Percentiles rank a stretch among this genome's conserved stretches.
phyloP scores from a whole-genome alignment of 2,888 invertebrate species.

The Amphipyra berbera region DNA sequence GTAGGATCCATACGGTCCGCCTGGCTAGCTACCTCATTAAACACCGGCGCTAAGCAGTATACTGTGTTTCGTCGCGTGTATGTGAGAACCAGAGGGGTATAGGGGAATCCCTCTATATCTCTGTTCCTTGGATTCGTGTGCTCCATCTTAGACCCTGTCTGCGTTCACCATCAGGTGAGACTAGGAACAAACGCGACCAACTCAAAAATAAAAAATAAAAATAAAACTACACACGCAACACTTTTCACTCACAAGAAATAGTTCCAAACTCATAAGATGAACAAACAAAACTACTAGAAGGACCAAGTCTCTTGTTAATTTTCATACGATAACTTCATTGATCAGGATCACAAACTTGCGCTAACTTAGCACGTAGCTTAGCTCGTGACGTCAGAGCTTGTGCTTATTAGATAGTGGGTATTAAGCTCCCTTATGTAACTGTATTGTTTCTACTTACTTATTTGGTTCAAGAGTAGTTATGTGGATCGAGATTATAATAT shows the following conservation, averaged over 20 bases:
- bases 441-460: constrained; percentile 27
- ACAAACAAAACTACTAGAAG: constrained; percentile 27
- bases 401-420: constrained; percentile 39
- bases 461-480: constrained; percentile 11
- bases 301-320: constrained; percentile 42
- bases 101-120: no score
- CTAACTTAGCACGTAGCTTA: constrained; percentile 39
- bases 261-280: constrained; percentile 4
- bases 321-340: constrained; percentile 49
- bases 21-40: no score
- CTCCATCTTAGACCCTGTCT: no score
- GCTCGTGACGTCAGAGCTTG: constrained; percentile 28
- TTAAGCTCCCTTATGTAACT: constrained; percentile 30
- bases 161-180: no score
- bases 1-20: no score
- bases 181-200: no score
- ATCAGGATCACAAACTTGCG: constrained; percentile 47
- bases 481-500: background rate
- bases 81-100: no score
- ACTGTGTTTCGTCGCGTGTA: no score
- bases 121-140: no score
- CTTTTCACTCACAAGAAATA: constrained; percentile 12
- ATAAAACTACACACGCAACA: no score
- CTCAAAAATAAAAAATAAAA: no score
- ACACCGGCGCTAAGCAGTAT: no score